These are phyloP conservation scores for Artemia sinica DNA, from an alignment of 2,888 invertebrate genomes.

Conservation along the genomic window DNA sequence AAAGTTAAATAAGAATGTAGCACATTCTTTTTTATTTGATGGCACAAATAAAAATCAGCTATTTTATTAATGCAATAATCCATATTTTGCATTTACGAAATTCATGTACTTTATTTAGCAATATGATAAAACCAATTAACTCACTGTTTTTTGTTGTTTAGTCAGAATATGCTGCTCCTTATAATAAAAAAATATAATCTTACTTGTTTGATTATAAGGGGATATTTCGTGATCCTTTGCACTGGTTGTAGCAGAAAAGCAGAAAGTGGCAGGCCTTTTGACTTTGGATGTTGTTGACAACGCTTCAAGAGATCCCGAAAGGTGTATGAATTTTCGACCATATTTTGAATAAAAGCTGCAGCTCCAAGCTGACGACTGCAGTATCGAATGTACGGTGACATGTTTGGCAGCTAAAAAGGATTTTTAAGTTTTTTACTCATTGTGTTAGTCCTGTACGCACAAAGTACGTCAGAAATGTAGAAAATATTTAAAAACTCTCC, in stretches of 20 bases:
- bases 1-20: too few species aligned
- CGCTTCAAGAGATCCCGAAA: conserved; percentile 45
- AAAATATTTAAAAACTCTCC: neutral
- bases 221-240: conserved; percentile 63
- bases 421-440: conserved; percentile 13
- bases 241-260: conserved; percentile 61
- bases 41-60: too few species aligned
- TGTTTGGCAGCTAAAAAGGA: conserved; percentile 43
- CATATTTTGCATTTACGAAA: too few species aligned
- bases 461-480: conserved; percentile 25
- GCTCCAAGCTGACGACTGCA: conserved; percentile 55
- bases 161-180: too few species aligned
- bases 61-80: too few species aligned
- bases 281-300: conserved; percentile 45
- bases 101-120: too few species aligned
- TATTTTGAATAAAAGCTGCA: conserved; percentile 45
- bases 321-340: conserved; percentile 43
- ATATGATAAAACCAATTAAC: too few species aligned
- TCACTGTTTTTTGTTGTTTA: too few species aligned
- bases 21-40: too few species aligned
- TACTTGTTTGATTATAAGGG: conserved; percentile 52
- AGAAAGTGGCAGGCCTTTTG: conserved; percentile 52
- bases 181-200: conserved; percentile 17
- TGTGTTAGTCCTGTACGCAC: conserved; percentile 23
- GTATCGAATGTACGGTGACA: conserved; percentile 53